Evolutionary conservation across 2,888 invertebrate genomes (phyloP).

Genomic region (Proisotoma minuta): DNA sequence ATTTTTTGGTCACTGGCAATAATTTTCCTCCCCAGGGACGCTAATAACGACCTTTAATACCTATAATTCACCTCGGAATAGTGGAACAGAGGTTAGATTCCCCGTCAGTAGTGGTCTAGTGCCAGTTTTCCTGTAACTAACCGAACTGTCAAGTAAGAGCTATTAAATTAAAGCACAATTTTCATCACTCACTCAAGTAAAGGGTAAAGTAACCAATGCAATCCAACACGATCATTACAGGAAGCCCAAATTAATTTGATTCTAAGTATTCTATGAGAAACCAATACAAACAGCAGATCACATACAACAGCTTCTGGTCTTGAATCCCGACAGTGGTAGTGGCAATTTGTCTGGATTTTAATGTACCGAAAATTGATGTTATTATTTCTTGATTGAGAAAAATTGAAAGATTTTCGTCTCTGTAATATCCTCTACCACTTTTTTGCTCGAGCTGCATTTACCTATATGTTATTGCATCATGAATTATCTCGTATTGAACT

Average conservation of each 20-base stretch:
- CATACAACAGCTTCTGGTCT: constrained; percentile 11
- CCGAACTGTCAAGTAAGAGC: too few species aligned
- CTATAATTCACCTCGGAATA: constrained; percentile 9
- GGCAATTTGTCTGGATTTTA: constrained; percentile 34
- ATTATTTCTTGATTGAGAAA: constrained; percentile 14
- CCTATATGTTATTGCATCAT: too few species aligned
- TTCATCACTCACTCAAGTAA: neutral
- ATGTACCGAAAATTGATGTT: constrained; percentile 31
- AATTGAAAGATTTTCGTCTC: too few species aligned
- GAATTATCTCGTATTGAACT: too few species aligned
- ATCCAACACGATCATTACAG: neutral
- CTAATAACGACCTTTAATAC: constrained; percentile 13
- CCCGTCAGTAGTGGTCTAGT: neutral
- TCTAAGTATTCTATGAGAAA: too few species aligned
- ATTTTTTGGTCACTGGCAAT: constrained; percentile 10
- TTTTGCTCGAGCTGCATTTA: too few species aligned
- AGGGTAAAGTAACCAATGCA: too few species aligned
- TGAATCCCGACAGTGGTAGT: constrained; percentile 7
- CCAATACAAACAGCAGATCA: constrained; percentile 6
- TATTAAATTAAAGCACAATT: too few species aligned
- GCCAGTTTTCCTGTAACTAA: too few species aligned
- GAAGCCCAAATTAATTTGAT: constrained; percentile 11
- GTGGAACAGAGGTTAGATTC: neutral
- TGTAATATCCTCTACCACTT: too few species aligned
- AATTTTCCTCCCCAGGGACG: constrained; percentile 6